A percentile compares a stretch with the other conserved stretches of the same genome.
Evolutionary conservation across 1,140 invertebrate genomes (phyloP).

Genomic region (Pachypsylla venusta): DNA sequence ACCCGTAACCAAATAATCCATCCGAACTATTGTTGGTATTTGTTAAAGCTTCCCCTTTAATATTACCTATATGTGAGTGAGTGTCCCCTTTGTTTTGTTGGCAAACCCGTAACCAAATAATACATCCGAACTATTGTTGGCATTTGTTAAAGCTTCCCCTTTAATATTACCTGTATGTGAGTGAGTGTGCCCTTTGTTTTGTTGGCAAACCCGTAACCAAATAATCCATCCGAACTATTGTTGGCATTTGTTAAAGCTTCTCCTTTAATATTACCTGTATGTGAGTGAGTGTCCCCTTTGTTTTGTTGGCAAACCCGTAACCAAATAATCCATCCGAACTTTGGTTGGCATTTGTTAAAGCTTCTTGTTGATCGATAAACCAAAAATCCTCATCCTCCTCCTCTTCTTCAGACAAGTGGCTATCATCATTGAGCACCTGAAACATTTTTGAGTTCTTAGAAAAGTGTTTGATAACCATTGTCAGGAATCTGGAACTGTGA

Average conservation of each 20-base stretch:
- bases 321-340: too few relatives aligned
- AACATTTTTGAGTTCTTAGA: not conserved
- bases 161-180: slow-evolving; percentile 20
- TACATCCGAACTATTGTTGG: too few relatives aligned
- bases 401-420: slow-evolving; percentile 11
- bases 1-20: slow-evolving; percentile 22
- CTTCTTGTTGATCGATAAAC: slow-evolving; percentile 20
- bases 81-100: slow-evolving; percentile 21
- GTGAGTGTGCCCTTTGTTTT: slow-evolving; percentile 20
- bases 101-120: slow-evolving; percentile 23
- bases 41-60: too few relatives aligned
- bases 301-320: slow-evolving; percentile 26
- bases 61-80: slow-evolving; percentile 18
- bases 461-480: not conserved
- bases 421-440: not conserved
- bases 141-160: slow-evolving; percentile 17
- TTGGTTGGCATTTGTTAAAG: slow-evolving; percentile 7
- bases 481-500: too few relatives aligned
- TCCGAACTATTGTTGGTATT: too few relatives aligned
- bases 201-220: slow-evolving; percentile 25
- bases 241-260: slow-evolving; percentile 14
- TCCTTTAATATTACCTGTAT: slow-evolving; percentile 20
- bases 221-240: too few relatives aligned
- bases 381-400: slow-evolving; percentile 20
- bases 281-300: slow-evolving; percentile 17